Evolutionary conservation across 2,888 invertebrate species (phyloP).

Genomic region (Microctonus brassicae): DNA sequence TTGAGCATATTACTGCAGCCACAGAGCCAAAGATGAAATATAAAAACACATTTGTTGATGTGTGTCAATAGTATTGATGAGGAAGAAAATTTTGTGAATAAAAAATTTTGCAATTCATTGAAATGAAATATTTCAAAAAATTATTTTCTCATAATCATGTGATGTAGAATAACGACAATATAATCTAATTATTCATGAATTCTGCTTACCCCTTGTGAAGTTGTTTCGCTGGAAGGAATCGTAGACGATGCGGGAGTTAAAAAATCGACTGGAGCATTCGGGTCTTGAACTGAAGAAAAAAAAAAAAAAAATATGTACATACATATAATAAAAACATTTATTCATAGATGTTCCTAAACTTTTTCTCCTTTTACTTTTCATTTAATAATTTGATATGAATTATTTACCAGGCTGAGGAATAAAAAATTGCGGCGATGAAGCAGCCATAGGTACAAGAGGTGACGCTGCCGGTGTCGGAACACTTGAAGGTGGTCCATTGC

Average conservation of each 20-base stretch:
- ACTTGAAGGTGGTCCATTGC: constrained; percentile 57
- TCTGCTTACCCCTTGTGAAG: constrained; percentile 63
- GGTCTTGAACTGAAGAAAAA: constrained; percentile 68
- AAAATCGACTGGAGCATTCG: constrained; percentile 74
- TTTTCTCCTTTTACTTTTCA: too few species aligned
- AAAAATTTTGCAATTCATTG: constrained; percentile 11
- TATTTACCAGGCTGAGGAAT: constrained; percentile 72
- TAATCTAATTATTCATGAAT: not conserved
- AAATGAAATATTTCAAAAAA: not conserved
- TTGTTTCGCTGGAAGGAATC: constrained; percentile 55
- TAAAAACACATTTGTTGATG: not conserved
- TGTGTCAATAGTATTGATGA: not conserved
- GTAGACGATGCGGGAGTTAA: constrained; percentile 68
- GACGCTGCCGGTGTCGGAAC: constrained; percentile 67
- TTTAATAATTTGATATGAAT: not conserved
- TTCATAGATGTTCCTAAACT: not conserved
- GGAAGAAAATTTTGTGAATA: constrained; percentile 33
- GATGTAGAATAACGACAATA: constrained; percentile 28
- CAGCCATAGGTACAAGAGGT: constrained; percentile 67
- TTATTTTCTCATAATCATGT: constrained; percentile 31
- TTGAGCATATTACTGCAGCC: constrained; percentile 55
- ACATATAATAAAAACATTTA: constrained; percentile 32
- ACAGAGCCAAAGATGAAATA: constrained; percentile 43
- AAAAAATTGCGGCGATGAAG: constrained; percentile 72
- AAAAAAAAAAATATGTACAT: too few species aligned